These are phyloP conservation scores for Musca domestica DNA, from an alignment of 1,140 invertebrate genomes.

Conservation along the genomic window DNA sequence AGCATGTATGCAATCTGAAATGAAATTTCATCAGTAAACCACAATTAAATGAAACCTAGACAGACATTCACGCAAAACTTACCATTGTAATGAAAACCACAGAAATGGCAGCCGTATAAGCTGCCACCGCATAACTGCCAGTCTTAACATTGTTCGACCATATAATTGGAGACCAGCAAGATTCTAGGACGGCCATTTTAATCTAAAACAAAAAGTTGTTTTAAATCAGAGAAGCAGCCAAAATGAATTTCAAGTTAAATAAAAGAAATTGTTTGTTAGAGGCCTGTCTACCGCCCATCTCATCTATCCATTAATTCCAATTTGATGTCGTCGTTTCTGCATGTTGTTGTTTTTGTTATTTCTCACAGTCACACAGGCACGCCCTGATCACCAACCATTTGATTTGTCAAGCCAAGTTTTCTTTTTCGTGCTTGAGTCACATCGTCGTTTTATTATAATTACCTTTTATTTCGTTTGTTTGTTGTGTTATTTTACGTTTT, in stretches of 20 bases:
- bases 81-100: slow-evolving; percentile 73
- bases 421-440: not conserved
- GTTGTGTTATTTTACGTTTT: not conserved
- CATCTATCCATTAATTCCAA: not conserved
- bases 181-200: slow-evolving; percentile 69
- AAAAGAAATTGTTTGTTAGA: not conserved
- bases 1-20: slow-evolving; percentile 66
- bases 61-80: not conserved
- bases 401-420: not conserved
- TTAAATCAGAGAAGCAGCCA: slow-evolving; percentile 1
- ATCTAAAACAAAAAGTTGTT: slow-evolving; percentile 18
- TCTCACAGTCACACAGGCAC: not conserved
- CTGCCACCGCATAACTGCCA: slow-evolving; percentile 73
- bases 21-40: not conserved
- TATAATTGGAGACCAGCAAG: slow-evolving; percentile 84
- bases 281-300: not conserved
- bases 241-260: not conserved
- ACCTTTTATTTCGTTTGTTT: not conserved
- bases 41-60: not conserved
- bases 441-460: not conserved
- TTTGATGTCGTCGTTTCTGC: not conserved
- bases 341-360: not conserved
- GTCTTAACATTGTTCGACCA: slow-evolving; percentile 76
- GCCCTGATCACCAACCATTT: slow-evolving; percentile 3
- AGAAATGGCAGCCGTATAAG: slow-evolving; percentile 72